Base-by-base conservation (phyloP, 1,140 invertebrate genomes). In the Platyscapa corneri region DNA sequence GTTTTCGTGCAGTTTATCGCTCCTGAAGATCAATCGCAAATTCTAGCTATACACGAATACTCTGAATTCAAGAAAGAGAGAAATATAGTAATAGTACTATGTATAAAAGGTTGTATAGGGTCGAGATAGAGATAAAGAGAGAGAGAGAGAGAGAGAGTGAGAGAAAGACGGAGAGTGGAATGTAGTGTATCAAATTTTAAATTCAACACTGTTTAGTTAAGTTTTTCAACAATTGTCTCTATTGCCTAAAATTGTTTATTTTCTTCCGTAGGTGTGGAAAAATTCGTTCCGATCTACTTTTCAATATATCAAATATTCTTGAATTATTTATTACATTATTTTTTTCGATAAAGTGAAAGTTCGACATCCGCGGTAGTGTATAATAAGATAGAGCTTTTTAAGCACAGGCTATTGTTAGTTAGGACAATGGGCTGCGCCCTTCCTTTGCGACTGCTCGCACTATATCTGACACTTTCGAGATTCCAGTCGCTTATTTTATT, bases 1-100 rank as follows among this genome's bases (percentile, higher is more conserved):
- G 37, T 39, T 82, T 72, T 70, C 79, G 65, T 82, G 79, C 81
- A 46, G 37, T 34, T 65, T 65, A 83, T 83, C 82, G 74, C 60
- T 46, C 34, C 18, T n/a, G 30, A 46, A 49, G 82, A 83, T 77
- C 82, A 83, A 83, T 83, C 72, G 70, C 81, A 32, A 37, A 18
- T 75, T 75, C 70, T 53, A 42, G 42, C 81, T 67, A 16, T 46
- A 67, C 39, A 46, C 64, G 64, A 80, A 80, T 67, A 67, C 70
- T 27, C 23, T 74, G 23, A 74, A 74, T n/a, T 74, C 10, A 79
- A 46, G 49, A 64, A n/a, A 34, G 12, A 14, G 34, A 79, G 76
- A 64, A 27, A 27, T 32, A 39, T 56, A 64, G 56, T 64, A 64
- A 14, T n/a, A 79, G 56, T 16, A 1, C 77, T 32, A 42, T 23